These are phyloP conservation scores for Lingula anatina DNA, from an alignment of 2,888 invertebrate genomes.

Conservation along the genomic window DNA sequence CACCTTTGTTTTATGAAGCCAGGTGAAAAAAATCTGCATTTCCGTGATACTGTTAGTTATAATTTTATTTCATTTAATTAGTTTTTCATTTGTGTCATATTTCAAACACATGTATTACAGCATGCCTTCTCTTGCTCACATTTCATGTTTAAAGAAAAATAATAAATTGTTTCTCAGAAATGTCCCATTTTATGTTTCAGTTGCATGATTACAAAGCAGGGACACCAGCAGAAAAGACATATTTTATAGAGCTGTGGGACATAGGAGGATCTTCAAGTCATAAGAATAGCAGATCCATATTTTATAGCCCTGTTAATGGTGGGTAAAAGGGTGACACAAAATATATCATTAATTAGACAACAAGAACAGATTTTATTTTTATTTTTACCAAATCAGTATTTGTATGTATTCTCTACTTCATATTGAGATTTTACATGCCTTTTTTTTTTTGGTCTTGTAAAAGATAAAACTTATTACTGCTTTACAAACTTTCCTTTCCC, in stretches of 20 bases:
- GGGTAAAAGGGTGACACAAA: slow-evolving; percentile 16
- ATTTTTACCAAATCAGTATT: background rate
- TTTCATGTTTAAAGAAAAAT: too few species aligned
- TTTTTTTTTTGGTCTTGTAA: background rate
- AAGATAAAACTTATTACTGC: too few species aligned
- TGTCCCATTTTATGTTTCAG: slow-evolving; percentile 41
- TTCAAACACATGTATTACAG: too few species aligned
- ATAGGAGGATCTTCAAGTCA: slow-evolving; percentile 93
- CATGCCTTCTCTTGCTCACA: too few species aligned
- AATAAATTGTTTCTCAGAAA: too few species aligned
- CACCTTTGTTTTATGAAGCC: too few species aligned
- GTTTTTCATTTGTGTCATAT: too few species aligned
- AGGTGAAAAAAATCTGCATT: too few species aligned
- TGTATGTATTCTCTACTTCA: background rate
- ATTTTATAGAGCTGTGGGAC: slow-evolving; percentile 95
- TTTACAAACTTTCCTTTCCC: too few species aligned
- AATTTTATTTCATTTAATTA: too few species aligned
- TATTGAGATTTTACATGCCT: background rate
- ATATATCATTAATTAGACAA: background rate
- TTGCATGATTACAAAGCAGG: slow-evolving; percentile 92
- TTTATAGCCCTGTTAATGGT: slow-evolving; percentile 92
- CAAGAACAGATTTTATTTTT: background rate
- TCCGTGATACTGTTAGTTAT: too few species aligned
- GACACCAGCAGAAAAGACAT: slow-evolving; percentile 82
- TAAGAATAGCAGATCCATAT: slow-evolving; percentile 85